Evolutionary conservation across 2,797 vertebrate species (phyloP).

Genomic region (Cyprinodon diabolis): DNA sequence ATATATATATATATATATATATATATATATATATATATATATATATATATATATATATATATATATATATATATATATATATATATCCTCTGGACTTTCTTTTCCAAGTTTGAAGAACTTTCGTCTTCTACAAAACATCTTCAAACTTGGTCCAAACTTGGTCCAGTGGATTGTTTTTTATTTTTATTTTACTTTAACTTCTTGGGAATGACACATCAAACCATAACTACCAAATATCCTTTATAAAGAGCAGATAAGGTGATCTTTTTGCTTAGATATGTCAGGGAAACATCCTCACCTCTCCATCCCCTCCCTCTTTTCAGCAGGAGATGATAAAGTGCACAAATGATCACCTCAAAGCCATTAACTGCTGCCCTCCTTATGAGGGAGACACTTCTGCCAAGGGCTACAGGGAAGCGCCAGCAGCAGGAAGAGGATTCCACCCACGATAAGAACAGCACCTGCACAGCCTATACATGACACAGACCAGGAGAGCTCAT

Average conservation of each 20-base stretch:
- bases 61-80: no score
- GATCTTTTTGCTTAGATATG: conserved; percentile 28
- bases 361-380: conserved; percentile 70
- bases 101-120: no score
- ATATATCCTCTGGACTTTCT: no score
- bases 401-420: conserved; percentile 81
- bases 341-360: conserved; percentile 15
- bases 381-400: conserved; percentile 76
- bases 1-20: no score
- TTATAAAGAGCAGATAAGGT: background rate
- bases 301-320: conserved; percentile 3
- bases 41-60: no score
- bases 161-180: no score
- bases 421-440: conserved; percentile 83
- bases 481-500: conserved; percentile 88
- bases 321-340: conserved; percentile 27
- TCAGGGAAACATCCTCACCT: conserved; percentile 37
- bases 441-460: conserved; percentile 79
- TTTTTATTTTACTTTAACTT: no score
- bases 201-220: no score
- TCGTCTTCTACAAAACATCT: no score
- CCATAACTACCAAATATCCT: background rate
- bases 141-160: no score
- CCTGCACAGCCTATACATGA: conserved; percentile 82
- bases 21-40: no score